A percentile compares a stretch with the other conserved stretches of the same genome.
phyloP scores from a whole-genome alignment of 2,113 vertebrate species.

The Megaceryle maxima region DNA sequence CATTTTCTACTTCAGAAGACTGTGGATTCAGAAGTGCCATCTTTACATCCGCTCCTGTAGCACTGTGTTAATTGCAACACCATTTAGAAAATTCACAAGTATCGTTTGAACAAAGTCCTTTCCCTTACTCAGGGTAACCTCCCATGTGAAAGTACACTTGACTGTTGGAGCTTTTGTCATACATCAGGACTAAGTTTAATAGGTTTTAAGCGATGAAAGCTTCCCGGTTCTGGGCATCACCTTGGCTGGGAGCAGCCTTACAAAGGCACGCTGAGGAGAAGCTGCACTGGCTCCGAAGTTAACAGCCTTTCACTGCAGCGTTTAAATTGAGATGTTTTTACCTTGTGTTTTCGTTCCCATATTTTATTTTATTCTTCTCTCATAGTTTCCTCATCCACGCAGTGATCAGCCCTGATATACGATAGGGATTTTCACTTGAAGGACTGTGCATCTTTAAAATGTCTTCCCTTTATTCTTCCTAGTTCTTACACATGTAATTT shows the following conservation, averaged over 20 bases:
- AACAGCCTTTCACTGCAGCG: constrained; percentile 12
- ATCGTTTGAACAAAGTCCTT: neutral
- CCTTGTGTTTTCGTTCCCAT: constrained; percentile 54
- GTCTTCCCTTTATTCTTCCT: constrained; percentile 81
- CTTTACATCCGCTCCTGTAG: neutral
- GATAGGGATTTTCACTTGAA: constrained; percentile 74
- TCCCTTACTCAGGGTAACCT: neutral
- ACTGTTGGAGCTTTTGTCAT: neutral
- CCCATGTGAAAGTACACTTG: neutral
- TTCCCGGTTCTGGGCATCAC: neutral
- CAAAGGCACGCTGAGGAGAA: neutral
- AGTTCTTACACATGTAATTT: constrained; percentile 83
- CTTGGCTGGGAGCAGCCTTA: neutral
- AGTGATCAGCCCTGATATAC: constrained; percentile 71
- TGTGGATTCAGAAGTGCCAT: neutral
- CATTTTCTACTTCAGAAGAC: neutral
- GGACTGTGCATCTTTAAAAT: constrained; percentile 82
- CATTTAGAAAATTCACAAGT: neutral
- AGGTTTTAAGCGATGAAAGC: neutral
- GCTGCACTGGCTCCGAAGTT: neutral
- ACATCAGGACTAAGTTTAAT: neutral
- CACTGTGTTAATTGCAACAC: neutral
- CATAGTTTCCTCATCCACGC: constrained; percentile 33
- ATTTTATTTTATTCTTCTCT: constrained; percentile 71
- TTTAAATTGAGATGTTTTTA: constrained; percentile 73